Base-by-base conservation (phyloP, 2,888 invertebrate species). In the Pollenia griseotomentosa region DNA sequence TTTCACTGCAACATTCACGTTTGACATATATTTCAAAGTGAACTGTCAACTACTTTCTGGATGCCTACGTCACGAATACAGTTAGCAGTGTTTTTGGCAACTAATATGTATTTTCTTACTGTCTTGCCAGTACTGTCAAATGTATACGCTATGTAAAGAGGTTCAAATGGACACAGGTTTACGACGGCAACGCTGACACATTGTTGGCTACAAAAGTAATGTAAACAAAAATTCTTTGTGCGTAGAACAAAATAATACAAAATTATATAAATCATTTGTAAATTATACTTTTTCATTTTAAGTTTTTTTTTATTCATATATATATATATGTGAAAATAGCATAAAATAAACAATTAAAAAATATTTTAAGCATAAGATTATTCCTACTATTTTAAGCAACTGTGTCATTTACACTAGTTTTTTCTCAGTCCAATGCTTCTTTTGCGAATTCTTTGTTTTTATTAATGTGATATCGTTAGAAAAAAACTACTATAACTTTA, bases 361-460 rank as follows among this genome's bases (percentile, higher is more conserved):
- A 46, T 14, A 0, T 19, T 57, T 14, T 19, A 46, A 48, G 16
- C 8, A 12, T 33, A 61, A 44, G 66, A 55, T 42, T 5, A 1
- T n/a, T 44, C 10, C 19, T 83, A 86, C 83, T 7, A 42, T 74
- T 55, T 75, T 48, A 19, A 53, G 40, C 86, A 86, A 83, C 86
- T 57, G 48, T 70, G 78, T n/a, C n/a, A 63, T 8, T 82, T 74
- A 16, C 61, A 74, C 53, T 57, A 42, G 23, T 75, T 48, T 73
- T 74, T 57, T 65, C 48, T 16, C 48, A 74, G 23, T 80, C 63
- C 44, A 48, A 74, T 85, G 74, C 63, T 44, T 70, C 63, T 44
- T 70, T 42, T 75, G 80, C 51, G 46, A 86, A 78, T 87, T 87
- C 83, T 53, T 83, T 87, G 71, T 84, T 84, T 78, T 73, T 83